Evolutionary conservation across 2,797 vertebrate genomes (phyloP), one percentile per base, ranked within the genome.

Genomic region (Alectoris magna): DNA sequence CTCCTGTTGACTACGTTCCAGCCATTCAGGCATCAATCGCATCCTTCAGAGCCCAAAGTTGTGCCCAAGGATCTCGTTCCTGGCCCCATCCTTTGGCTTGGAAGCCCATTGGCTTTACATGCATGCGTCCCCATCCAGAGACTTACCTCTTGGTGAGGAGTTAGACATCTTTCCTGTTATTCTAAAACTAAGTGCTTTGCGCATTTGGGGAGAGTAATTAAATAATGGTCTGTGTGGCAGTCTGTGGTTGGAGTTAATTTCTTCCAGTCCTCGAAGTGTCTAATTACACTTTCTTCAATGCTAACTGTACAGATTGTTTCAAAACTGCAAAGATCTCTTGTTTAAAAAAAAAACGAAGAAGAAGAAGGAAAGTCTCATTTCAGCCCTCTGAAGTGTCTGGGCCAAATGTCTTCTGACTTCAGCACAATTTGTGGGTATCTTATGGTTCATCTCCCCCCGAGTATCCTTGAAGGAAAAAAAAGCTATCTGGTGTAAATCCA

Each of bases 201-300:
- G 78, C 97, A 84, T 93, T 96, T 92, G 96, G 95, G 95, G 95
- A 91, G 92, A 94, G 81, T 95, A 93, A 96, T 93, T 92, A 95
- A 96, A 87, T 89, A 84, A 70, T 59, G 89, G 89, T 51, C 80
- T 82, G 94, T 86, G 80, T 91, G 88, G 77, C 22, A 12, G 87
- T 72, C 95, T 94, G 92, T 73, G 95, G 89, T 84, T 4, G 24
- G 77, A 92, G 93, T 86, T 92, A 74, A 94, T 95, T 96, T 94
- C 93, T 96, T 95, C 93, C 96, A 93, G 94, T 93, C 84, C 94
- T 80, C 63, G 16, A 80, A 87, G 94, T 74, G 49, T 94, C 92
- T 91, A 56, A 88, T 96, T 94, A 92, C 80, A 38, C 78, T 82
- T 80, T 95, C 91, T 91, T 82, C 90, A 8, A 46, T 51, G 84